Percentiles rank a stretch among this genome's conserved stretches.
phyloP scores from a whole-genome alignment of 2,113 vertebrate species.

The Centropus unirufus region DNA sequence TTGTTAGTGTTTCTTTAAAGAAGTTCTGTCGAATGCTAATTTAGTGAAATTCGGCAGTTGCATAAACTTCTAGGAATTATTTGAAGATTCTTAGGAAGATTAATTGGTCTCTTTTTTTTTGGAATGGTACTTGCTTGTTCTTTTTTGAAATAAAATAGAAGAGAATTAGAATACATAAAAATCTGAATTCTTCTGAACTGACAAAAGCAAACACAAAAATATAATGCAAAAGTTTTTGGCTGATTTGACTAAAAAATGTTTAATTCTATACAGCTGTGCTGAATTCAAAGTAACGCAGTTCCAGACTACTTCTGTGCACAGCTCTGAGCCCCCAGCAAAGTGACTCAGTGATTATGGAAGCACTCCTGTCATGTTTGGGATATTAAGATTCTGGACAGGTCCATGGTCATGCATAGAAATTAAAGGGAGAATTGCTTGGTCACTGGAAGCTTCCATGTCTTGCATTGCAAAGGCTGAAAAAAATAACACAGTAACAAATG shows the following conservation, averaged over 20 bases:
- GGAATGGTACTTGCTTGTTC: slow-evolving; percentile 6
- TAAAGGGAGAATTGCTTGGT: neutral
- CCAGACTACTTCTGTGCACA: neutral
- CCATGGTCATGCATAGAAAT: neutral
- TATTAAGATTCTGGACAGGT: neutral
- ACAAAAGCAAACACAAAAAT: slow-evolving; percentile 8
- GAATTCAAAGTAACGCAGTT: neutral
- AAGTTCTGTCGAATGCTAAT: slow-evolving; percentile 52
- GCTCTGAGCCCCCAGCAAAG: rapidly evolving
- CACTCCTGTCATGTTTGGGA: neutral
- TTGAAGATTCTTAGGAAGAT: slow-evolving; percentile 55
- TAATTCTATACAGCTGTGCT: slow-evolving; percentile 10
- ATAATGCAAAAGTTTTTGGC: neutral
- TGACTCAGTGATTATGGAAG: neutral
- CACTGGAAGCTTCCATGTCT: neutral
- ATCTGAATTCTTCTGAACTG: neutral
- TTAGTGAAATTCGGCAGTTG: slow-evolving; percentile 26
- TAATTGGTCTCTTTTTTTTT: slow-evolving; percentile 38
- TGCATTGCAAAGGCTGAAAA: neutral
- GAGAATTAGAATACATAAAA: neutral
- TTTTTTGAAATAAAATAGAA: slow-evolving; percentile 45
- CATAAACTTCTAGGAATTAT: slow-evolving; percentile 63
- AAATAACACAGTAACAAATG: rapidly evolving
- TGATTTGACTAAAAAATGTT: neutral
- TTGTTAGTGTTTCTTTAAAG: slow-evolving; percentile 58